These are phyloP conservation scores for Gymnosoma rotundatum DNA, from an alignment of 2,888 invertebrate genomes.

Conservation along the genomic window DNA sequence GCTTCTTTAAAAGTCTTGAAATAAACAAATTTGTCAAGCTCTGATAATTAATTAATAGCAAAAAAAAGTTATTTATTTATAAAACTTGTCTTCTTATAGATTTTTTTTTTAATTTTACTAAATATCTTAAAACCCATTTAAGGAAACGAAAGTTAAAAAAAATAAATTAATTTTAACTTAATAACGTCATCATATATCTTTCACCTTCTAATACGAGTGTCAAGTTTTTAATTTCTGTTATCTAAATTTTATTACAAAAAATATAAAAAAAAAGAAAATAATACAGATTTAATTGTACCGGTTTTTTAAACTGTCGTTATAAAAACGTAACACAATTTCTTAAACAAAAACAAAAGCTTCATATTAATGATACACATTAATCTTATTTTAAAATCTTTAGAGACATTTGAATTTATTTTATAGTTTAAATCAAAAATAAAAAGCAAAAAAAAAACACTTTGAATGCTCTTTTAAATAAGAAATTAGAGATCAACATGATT, in stretches of 20 bases:
- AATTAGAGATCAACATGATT: background rate
- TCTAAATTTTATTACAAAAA: background rate
- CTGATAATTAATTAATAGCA: too few relatives aligned
- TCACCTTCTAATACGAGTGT: conserved; percentile 13
- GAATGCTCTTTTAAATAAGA: background rate
- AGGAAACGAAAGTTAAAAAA: background rate
- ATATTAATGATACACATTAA: conserved; percentile 61
- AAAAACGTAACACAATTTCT: background rate
- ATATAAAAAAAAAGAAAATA: background rate
- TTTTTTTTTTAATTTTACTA: too few relatives aligned
- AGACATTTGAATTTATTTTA: conserved; percentile 14
- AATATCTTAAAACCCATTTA: too few relatives aligned
- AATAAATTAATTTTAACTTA: conserved; percentile 6
- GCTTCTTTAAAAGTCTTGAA: too few relatives aligned
- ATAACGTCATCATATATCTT: conserved; percentile 13
- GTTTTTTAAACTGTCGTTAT: conserved; percentile 23
- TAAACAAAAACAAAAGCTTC: conserved; percentile 39
- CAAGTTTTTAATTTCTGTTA: conserved; percentile 13
- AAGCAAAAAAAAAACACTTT: background rate
- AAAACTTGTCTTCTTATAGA: too few relatives aligned
- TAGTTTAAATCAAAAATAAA: background rate
- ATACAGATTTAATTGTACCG: conserved; percentile 30
- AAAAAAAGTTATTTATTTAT: too few relatives aligned
- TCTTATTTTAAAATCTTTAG: conserved; percentile 43
- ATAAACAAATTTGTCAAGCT: too few relatives aligned